A percentile compares a stretch with the other conserved stretches of the same genome.
phyloP scores from a whole-genome alignment of 2,113 vertebrate species.

The Paraplagusia blochii region DNA sequence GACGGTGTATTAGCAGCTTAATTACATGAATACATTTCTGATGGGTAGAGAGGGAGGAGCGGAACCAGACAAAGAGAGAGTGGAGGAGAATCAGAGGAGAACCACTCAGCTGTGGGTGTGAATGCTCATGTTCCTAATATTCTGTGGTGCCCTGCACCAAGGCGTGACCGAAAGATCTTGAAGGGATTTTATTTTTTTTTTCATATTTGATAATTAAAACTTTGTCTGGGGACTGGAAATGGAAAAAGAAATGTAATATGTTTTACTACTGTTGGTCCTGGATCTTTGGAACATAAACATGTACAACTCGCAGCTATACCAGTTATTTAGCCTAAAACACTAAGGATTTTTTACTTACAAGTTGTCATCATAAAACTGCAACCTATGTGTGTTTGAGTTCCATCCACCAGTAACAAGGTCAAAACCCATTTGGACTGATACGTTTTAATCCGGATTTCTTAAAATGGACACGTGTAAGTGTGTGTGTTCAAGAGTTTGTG shows the following conservation, averaged over 20 bases:
- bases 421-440: conserved; percentile 72
- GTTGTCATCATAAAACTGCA: neutral
- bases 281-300: conserved; percentile 30
- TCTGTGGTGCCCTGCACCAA: conserved; percentile 33
- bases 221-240: conserved; percentile 35
- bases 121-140: conserved; percentile 33
- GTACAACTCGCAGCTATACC: conserved; percentile 16
- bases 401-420: conserved; percentile 71
- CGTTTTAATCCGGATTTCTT: conserved; percentile 77
- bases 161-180: conserved; percentile 3
- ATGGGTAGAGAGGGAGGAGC: conserved; percentile 55
- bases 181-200: conserved; percentile 22
- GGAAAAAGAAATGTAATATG: conserved; percentile 29
- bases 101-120: conserved; percentile 56
- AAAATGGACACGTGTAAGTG: conserved; percentile 57
- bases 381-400: conserved; percentile 26
- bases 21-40: conserved; percentile 79
- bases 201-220: conserved; percentile 32
- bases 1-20: conserved; percentile 82
- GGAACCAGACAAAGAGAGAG: too few relatives aligned
- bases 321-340: conserved; percentile 26
- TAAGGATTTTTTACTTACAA: conserved; percentile 10
- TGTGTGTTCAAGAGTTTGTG: conserved; percentile 20
- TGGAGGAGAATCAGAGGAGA: conserved; percentile 40
- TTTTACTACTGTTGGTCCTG: neutral